Evolutionary conservation across 1,140 invertebrate species (phyloP).

Genomic region (Pseudomyrmex sp.): DNA sequence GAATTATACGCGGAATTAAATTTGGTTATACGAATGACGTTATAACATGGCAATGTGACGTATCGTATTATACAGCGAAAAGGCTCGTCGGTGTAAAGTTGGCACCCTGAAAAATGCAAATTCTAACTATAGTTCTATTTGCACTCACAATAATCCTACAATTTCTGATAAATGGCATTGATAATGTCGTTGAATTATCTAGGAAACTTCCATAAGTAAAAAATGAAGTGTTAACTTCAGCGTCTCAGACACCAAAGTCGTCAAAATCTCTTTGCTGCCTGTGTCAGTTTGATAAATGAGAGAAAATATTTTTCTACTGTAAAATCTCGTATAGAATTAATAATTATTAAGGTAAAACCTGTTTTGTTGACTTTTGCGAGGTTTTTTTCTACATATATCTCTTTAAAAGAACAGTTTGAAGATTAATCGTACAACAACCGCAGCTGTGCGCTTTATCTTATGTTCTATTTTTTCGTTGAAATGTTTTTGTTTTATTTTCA

Average conservation of each 20-base stretch:
- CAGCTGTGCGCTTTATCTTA: constrained; percentile 30
- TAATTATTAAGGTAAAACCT: not conserved
- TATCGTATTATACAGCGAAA: constrained; percentile 65
- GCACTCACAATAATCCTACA: no score
- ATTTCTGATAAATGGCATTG: no score
- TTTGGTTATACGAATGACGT: constrained; percentile 60
- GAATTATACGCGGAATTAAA: constrained; percentile 62
- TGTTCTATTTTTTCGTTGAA: not conserved
- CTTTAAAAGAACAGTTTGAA: not conserved
- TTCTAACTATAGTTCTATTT: no score
- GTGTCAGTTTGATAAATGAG: constrained; percentile 22
- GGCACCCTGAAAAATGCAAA: constrained; percentile 1
- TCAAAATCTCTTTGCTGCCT: not conserved
- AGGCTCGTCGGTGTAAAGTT: constrained; percentile 52
- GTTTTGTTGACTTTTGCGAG: not conserved
- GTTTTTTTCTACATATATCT: not conserved
- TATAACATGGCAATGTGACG: constrained; percentile 45
- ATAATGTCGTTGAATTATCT: no score
- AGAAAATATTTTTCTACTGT: not conserved
- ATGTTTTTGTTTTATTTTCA: constrained; percentile 59
- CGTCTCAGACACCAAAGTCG: not conserved
- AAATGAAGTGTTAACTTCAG: no score
- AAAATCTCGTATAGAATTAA: constrained; percentile 4
- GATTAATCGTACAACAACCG: constrained; percentile 31
- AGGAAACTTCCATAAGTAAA: no score